Conservation (phyloP, 2,888 invertebrate species). For the Rhagium mordax region DNA sequence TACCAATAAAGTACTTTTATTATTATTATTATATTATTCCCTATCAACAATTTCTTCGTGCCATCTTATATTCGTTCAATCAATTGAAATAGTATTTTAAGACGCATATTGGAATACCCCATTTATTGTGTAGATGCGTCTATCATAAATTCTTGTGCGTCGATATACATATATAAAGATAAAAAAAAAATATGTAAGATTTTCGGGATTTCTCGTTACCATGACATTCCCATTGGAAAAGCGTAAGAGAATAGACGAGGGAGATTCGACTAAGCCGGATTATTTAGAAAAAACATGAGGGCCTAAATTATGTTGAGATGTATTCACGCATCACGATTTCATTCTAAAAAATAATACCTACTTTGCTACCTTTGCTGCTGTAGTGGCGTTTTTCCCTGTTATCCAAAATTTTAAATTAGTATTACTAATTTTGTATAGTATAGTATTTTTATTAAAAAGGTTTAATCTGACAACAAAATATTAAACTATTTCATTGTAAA, state of each 20-base stretch:
- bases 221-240: neutral
- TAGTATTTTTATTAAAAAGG: too few species aligned
- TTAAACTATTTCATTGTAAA: too few species aligned
- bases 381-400: too few species aligned
- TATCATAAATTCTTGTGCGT: slow-evolving; percentile 12
- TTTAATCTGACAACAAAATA: too few species aligned
- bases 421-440: too few species aligned
- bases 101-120: neutral
- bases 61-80: too few species aligned
- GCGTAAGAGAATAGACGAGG: slow-evolving; percentile 14
- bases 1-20: too few species aligned
- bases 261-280: slow-evolving; percentile 23
- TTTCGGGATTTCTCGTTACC: neutral
- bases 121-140: neutral
- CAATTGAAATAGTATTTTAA: too few species aligned
- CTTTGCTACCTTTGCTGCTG: neutral
- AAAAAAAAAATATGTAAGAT: neutral
- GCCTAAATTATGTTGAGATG: slow-evolving; percentile 14
- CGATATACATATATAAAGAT: slow-evolving; percentile 15
- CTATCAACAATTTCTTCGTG: too few species aligned
- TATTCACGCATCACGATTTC: slow-evolving; percentile 2
- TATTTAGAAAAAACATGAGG: slow-evolving; percentile 26
- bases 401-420: too few species aligned
- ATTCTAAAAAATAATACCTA: slow-evolving; percentile 3
- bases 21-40: too few species aligned